These are phyloP conservation scores for Cyaniris semiargus DNA, from an alignment of 2,888 invertebrate species.

Conservation along the genomic window DNA sequence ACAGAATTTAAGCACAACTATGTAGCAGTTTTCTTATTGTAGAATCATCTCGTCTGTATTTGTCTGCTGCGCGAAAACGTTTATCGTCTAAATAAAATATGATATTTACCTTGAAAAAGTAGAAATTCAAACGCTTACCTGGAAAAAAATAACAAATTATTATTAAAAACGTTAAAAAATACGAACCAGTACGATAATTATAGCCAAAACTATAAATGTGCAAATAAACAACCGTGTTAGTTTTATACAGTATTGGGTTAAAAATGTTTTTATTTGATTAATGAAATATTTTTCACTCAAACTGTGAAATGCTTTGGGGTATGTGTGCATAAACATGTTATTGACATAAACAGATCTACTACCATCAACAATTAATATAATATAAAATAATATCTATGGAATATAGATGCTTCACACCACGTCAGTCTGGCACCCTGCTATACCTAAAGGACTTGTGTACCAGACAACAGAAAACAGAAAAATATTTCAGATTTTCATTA, in stretches of 20 bases:
- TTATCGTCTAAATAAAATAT: not conserved
- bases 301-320: not conserved
- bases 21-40: not conserved
- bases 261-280: conserved; percentile 3
- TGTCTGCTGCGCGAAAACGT: not conserved
- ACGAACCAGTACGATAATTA: not conserved
- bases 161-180: not conserved
- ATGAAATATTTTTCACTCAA: not conserved
- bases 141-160: conserved; percentile 6
- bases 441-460: too few species aligned
- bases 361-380: not conserved
- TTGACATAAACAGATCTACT: not conserved
- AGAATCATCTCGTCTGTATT: not conserved
- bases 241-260: not conserved
- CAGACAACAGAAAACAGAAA: too few species aligned
- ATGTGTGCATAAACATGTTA: not conserved
- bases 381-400: too few species aligned
- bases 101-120: conserved; percentile 1
- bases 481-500: too few species aligned
- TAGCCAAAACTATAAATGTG: conserved; percentile 6
- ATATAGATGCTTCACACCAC: too few species aligned
- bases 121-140: conserved; percentile 3
- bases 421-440: too few species aligned
- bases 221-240: not conserved
- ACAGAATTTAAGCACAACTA: too few species aligned